phyloP scores from a whole-genome alignment of 2,113 vertebrate species.

The Scytalopus superciliaris region DNA sequence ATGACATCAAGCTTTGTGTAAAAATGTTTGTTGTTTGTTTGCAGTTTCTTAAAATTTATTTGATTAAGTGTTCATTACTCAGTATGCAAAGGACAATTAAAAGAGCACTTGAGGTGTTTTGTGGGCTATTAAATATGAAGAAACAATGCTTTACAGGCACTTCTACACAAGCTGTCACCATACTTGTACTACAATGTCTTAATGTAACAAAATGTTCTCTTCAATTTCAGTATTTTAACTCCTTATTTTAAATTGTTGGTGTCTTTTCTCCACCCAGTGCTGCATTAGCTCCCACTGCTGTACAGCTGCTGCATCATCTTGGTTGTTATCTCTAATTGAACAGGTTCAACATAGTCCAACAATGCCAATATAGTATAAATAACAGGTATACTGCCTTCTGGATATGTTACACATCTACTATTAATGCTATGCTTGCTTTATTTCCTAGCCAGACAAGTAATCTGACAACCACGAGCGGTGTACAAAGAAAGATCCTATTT shows the following conservation, averaged over 20 bases:
- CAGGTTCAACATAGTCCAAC: background rate
- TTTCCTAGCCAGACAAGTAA: background rate
- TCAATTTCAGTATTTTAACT: background rate
- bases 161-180: background rate
- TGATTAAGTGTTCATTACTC: background rate
- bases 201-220: background rate
- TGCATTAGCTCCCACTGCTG: background rate
- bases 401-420: background rate
- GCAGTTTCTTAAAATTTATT: background rate
- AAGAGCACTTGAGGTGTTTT: background rate
- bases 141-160: background rate
- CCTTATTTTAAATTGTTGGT: background rate
- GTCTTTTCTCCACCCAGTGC: background rate
- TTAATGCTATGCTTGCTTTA: background rate
- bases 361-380: background rate
- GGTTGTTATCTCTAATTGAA: background rate
- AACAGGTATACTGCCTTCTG: background rate
- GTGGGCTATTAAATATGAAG: background rate
- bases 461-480: background rate
- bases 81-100: background rate
- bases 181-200: background rate
- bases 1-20: background rate
- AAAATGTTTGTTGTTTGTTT: background rate
- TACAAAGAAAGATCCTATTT: background rate
- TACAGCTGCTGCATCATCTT: background rate